Evolutionary conservation across 1,140 invertebrate genomes (phyloP), one percentile per base, ranked within the genome.

Genomic region (Colletes gigas): DNA sequence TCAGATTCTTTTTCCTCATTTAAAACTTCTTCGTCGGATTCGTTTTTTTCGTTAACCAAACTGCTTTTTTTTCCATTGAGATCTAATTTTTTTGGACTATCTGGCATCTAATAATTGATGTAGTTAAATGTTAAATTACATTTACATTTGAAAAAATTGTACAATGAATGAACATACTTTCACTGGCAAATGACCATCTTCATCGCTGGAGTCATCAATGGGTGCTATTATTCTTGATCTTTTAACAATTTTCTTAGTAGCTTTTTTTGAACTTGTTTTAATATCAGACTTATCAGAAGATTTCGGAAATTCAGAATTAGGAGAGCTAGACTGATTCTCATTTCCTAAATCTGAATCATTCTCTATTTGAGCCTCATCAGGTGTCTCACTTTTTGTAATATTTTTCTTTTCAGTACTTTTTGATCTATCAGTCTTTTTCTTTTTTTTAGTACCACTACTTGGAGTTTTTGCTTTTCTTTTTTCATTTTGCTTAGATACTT

Each of bases 141-240:
- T 67, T 14, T 57, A 65, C 59, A 5, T 59, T 67, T 44, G 6
- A 44, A 77, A 68, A 52, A 63, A 41, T 63, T 82, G 9, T 21
- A 55, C 15, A 59, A 81, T 54, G 15, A 54, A n/a, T 57, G 65
- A 81, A 87, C 85, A 76, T 84, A 91, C 60, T 39, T 63, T n/a
- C 39, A 63, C 89, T 52, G 83, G 73, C 57, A 90, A 68, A 66
- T 88, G 85, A 54, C 41, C 83, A 65, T 91, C 91, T 44, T 92
- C 91, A n/a, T 91, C 90, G 74, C 88, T 92, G 0, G 91, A 91
- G 78, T 90, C 87, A 74, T 84, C 67, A 19, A 68, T 30, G 57
- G 65, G 80, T 60, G 87, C 76, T 17, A 90, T 87, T 85, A 90
- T 88, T 21, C 77, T 87, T 66, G 62, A 67, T 68, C 74, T 66